Evolutionary conservation across 2,113 vertebrate species (phyloP), one percentile per base, ranked within the genome.

Genomic region (Burhinus oedicnemus): DNA sequence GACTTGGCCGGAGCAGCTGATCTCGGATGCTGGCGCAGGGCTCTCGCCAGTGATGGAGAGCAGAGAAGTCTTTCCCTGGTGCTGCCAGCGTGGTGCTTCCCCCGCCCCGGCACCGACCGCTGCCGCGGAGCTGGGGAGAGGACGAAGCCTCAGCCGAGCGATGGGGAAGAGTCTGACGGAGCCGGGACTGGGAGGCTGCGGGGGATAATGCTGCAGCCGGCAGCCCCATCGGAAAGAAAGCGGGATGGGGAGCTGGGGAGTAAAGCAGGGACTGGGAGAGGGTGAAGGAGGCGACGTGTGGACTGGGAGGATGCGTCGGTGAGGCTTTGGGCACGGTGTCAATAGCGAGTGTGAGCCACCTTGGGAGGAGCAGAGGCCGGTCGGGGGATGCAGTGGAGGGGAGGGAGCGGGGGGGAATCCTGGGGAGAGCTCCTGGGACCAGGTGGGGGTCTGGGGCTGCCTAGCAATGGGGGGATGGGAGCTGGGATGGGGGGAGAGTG

Each of bases 331-430:
- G 47, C 6, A 11, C 2, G 14, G 38, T 9, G 8, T 21, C 3
- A 20, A 1, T 4, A 6, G 22, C 1, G 44, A 36, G 62, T 2
- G 25, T 8, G 32, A 51, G 52, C 14, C 20, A 2, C 13, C 38
- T 7, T 6, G 54, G 45, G 60, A 40, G 61, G 47, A 52, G 55
- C 25, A 9, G 62, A 25, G 62, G 54, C 1, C 17, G 11, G 11
- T 7, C 19, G 2, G 52, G 15, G 45, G 62, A 5, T 40, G 29
- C 36, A 8, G 27, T 2, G 12, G 32, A 8, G 66, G 19, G n/a
- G 62, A 26, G 34, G 38, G 65, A 26, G 47, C 55, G 34, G 47
- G 2, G 44, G 44, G 19, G 5, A 1, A 12, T 49, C n/a, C 52
- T 25, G 62, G 44, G 30, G 29, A 29, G 19, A 42, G n/a, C 29